Evolutionary conservation across 2,113 vertebrate species (phyloP), one percentile per base, ranked within the genome.

Genomic region (Leptobrachium leishanense): DNA sequence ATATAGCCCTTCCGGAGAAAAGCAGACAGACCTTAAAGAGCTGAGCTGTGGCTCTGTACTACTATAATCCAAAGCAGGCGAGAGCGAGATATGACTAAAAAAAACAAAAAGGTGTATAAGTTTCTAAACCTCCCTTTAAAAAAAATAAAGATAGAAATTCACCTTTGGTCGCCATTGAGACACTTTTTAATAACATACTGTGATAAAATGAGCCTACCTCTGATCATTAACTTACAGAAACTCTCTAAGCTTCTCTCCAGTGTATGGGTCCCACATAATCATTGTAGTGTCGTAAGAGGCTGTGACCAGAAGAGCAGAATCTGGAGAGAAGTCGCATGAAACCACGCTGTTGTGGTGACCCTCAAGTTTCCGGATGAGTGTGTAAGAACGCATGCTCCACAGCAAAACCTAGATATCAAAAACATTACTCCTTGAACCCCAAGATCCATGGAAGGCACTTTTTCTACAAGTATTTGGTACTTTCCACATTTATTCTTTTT

Each of bases 211-310:
- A 50, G 46, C 8, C 46, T 8, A 50, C 4, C 11, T 62, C 11
- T 13, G 15, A 46, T 9, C 5, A 59, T 66, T 20, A n/a, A 80
- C 71, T 74, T 89, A 99, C 97, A 91, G 88, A 71, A 98, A 91
- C 84, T 88, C 94, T 84, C 89, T 82, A 84, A 99, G 93, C 74
- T 94, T 93, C 86, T 97, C 94, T 2, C 95, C 96, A 0, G 97
- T 98, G 89, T 97, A 97, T 31, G 98, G 97, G 86, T 99, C 98
- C 96, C 97, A 99, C 83, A 99, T 93, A 88, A 96, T 95, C 82
- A 97, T 93, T 8, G 91, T 95, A 91, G 95, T 90, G 0, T 94
- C 93, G 0, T 95, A 97, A 4, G 96, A 97, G 0, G 95, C 96
- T 0, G 97, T 96, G 83, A 95, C 96, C 0, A 99, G 94, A 86